Evolutionary conservation across 1,140 invertebrate species (phyloP).

Genomic region (Penaeus indicus): DNA sequence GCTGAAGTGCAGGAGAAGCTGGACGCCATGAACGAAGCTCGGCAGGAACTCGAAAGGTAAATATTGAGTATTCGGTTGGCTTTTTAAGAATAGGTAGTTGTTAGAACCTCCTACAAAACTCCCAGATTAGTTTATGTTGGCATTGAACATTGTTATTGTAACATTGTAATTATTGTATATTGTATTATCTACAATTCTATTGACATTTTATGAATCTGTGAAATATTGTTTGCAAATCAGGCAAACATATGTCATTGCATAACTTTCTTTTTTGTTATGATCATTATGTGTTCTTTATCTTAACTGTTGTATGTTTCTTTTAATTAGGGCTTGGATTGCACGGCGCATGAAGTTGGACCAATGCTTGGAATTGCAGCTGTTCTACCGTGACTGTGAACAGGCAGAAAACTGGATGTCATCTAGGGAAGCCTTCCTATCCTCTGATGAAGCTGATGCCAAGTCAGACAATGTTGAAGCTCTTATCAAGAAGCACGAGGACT

Average conservation of each 20-base stretch:
- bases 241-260: too few relatives aligned
- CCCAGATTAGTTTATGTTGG: too few relatives aligned
- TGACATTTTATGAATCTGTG: too few relatives aligned
- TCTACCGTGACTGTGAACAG: conserved; percentile 91
- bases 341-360: conserved; percentile 96
- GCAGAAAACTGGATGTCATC: conserved; percentile 99
- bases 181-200: too few relatives aligned
- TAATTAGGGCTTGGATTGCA: conserved; percentile 88
- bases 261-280: too few relatives aligned
- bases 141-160: too few relatives aligned
- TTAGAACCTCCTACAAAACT: too few relatives aligned
- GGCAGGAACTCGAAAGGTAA: conserved; percentile 91
- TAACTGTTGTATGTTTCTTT: conserved; percentile 17
- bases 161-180: too few relatives aligned
- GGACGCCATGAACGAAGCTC: conserved; percentile 89
- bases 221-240: too few relatives aligned
- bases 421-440: conserved; percentile 94
- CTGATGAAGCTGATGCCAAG: conserved; percentile 88
- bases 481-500: conserved; percentile 99
- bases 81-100: too few relatives aligned
- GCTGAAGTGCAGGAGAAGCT: conserved; percentile 96
- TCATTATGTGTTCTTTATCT: too few relatives aligned
- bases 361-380: conserved; percentile 96
- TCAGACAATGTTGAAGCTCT: conserved; percentile 96
- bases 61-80: conserved; percentile 61